Conservation (phyloP, 2,113 vertebrate species). For the human (Homo sapiens) region GRCh38 chr9:36428501-36429000, state of each 20-base stretch:
- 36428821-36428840: too few species aligned
- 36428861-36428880: too few species aligned
- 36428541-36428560: neutral
- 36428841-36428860: too few species aligned
- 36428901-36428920: too few species aligned
- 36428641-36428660: conserved; percentile 4
- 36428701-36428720: neutral
- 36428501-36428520: neutral
- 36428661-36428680: neutral
- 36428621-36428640: neutral
- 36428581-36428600: neutral
- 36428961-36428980: too few species aligned
- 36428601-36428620: neutral
- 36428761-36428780: neutral
- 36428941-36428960: too few species aligned
- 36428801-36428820: too few species aligned
- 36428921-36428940: too few species aligned
- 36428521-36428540: neutral
- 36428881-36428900: too few species aligned
- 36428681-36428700: neutral
- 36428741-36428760: neutral
- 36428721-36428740: neutral
- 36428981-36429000: too few species aligned
- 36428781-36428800: neutral
- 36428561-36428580: neutral